Evolutionary conservation across 1,140 invertebrate genomes (phyloP).

Genomic region (Brachionus plicatilis): DNA sequence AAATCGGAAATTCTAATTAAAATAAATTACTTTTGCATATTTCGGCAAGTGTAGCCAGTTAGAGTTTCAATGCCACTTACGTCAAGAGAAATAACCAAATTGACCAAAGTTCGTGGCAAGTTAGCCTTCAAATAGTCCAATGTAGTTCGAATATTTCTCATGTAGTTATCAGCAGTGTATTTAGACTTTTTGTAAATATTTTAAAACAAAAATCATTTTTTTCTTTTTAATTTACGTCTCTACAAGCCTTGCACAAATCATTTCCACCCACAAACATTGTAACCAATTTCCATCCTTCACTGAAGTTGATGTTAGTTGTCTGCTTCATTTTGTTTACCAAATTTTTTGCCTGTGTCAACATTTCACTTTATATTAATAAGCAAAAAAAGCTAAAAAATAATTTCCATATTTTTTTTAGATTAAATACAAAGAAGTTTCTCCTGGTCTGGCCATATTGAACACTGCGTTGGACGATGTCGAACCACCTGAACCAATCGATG

Average conservation of each 20-base stretch:
- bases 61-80: constrained; percentile 41
- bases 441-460: constrained; percentile 50
- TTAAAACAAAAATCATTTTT: not conserved
- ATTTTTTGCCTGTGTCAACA: constrained; percentile 63
- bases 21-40: constrained; percentile 20
- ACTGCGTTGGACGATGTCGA: constrained; percentile 44
- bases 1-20: not conserved
- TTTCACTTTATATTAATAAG: constrained; percentile 56
- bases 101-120: constrained; percentile 69
- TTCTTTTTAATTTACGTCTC: constrained; percentile 43
- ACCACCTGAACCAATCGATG: constrained; percentile 47
- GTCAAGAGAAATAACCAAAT: constrained; percentile 67
- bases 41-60: not conserved
- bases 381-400: not conserved
- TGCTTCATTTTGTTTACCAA: constrained; percentile 66
- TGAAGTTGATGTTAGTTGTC: constrained; percentile 58
- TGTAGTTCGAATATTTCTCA: constrained; percentile 62
- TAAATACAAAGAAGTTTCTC: constrained; percentile 46
- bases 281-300: constrained; percentile 67
- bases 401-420: not conserved
- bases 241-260: constrained; percentile 71
- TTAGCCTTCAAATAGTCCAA: constrained; percentile 61
- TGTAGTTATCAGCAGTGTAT: constrained; percentile 59
- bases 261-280: constrained; percentile 75
- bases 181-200: constrained; percentile 42